Base-by-base conservation (phyloP, 2,797 vertebrate genomes). In the Channallabes apus region DNA sequence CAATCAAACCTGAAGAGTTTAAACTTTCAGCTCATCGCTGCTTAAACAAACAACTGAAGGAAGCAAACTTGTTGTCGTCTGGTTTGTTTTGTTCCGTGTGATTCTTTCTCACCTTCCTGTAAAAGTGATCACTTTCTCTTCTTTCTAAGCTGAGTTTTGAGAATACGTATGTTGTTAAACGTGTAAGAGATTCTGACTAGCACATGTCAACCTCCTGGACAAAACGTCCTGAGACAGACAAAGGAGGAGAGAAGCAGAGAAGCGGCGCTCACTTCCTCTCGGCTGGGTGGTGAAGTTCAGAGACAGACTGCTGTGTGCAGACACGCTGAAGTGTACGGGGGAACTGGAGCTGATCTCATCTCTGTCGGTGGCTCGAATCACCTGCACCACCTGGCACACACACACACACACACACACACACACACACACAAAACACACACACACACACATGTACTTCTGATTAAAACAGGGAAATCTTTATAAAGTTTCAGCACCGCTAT, bases 271-370 rank as follows among this genome's bases (percentile, higher is more conserved):
- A 97, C 97, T 96, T 95, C 92, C 94, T 78, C 92, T 93, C 85
- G 96, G 95, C 86, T 88, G 94, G 90, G 97, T 89, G 79, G 93
- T 94, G 91, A 97, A 94, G 92, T 97, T 97, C 79, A 95, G 93
- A 27, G 94, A 92, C 0, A 91, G 90, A 20, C 93, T 91, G 88
- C 94, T 93, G 83, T 95, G 95, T 1, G 93, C 75, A 0, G 95
- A 91, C 85, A 96, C 94, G 87, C 95, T 96, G 93, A 97, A 96
- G 92, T 96, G 95, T 81, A 97, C 91, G 0, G 90, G 92, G 46
- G 92, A 92, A 17, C 93, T 93, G 68, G 94, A 94, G 15, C 94
- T 94, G 6, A 88, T 94, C 22, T 96, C 94, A 54, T 98, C 97
- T 88, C 89, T 94, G 91, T 98, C 97, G 14, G 96, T 86, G 0